Conservation (phyloP, 2,888 invertebrate genomes). For the Strigamia transsilvanica region DNA sequence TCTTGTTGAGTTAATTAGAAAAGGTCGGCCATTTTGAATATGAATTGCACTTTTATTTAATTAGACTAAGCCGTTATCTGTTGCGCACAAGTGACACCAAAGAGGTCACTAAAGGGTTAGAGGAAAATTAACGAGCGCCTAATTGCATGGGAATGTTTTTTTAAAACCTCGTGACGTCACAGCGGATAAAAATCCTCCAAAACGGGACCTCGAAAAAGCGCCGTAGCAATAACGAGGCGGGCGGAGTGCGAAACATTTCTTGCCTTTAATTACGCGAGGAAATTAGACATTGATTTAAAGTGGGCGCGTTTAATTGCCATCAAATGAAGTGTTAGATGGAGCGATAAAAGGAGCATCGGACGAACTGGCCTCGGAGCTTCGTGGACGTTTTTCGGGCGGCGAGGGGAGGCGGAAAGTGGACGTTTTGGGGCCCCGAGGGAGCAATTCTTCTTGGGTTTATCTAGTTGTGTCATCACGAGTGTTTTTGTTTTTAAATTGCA, state of each 20-base stretch:
- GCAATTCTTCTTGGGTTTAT: conserved; percentile 25
- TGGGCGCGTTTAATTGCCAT: conserved; percentile 46
- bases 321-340: conserved; percentile 48
- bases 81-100: conserved; percentile 13
- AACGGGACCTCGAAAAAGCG: neutral
- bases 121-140: conserved; percentile 26
- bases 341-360: conserved; percentile 23
- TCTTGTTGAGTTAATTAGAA: conserved; percentile 16
- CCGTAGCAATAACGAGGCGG: neutral
- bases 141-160: conserved; percentile 23
- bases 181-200: neutral
- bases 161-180: neutral
- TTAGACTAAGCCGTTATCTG: neutral
- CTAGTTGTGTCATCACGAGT: conserved; percentile 1
- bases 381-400: neutral
- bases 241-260: neutral
- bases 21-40: conserved; percentile 13
- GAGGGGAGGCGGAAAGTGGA: neutral
- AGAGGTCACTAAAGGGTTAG: conserved; percentile 26
- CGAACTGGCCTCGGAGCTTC: neutral
- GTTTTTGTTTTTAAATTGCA: conserved; percentile 30
- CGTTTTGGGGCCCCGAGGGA: neutral
- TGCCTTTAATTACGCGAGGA: neutral
- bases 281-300: conserved; percentile 48
- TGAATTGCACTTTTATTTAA: conserved; percentile 26